phyloP scores from a whole-genome alignment of 2,797 vertebrate genomes.

The Semaprochilodus insignis region DNA sequence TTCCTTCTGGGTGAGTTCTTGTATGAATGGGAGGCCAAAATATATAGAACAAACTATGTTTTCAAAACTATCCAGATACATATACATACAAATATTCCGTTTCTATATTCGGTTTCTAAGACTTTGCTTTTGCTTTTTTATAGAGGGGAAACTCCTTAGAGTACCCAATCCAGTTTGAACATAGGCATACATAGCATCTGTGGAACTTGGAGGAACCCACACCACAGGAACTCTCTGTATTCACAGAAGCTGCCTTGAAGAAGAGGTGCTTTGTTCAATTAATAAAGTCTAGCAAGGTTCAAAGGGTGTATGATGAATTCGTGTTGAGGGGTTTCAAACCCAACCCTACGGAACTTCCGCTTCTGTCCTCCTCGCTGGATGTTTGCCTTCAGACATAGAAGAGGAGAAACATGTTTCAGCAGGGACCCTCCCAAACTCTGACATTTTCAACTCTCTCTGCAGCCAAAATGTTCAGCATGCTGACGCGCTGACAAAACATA shows the following conservation, averaged over 20 bases:
- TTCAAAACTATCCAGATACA: too few relatives aligned
- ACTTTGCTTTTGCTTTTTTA: neutral
- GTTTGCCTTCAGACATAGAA: conserved; percentile 29
- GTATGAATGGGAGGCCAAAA: too few relatives aligned
- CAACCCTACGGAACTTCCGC: conserved; percentile 7
- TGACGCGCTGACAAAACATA: conserved; percentile 33
- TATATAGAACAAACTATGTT: too few relatives aligned
- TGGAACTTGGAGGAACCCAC: neutral
- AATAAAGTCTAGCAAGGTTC: conserved; percentile 20
- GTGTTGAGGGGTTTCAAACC: conserved; percentile 9
- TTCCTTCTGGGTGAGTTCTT: too few relatives aligned
- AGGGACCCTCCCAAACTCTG: conserved; percentile 29
- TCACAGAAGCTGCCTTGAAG: neutral
- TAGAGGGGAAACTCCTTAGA: neutral
- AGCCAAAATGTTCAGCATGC: conserved; percentile 30
- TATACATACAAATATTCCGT: too few relatives aligned
- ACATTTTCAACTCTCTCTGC: conserved; percentile 37
- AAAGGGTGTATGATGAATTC: conserved; percentile 28
- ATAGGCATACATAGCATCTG: neutral
- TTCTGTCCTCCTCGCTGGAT: conserved; percentile 39
- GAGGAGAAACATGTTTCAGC: conserved; percentile 20
- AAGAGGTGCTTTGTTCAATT: conserved; percentile 25
- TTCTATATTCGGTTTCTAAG: neutral
- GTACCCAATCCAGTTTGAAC: neutral
- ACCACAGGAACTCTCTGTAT: neutral